Evolutionary conservation across 2,797 vertebrate species (phyloP), one percentile per base, ranked within the genome.

Genomic region (Coendou prehensilis): DNA sequence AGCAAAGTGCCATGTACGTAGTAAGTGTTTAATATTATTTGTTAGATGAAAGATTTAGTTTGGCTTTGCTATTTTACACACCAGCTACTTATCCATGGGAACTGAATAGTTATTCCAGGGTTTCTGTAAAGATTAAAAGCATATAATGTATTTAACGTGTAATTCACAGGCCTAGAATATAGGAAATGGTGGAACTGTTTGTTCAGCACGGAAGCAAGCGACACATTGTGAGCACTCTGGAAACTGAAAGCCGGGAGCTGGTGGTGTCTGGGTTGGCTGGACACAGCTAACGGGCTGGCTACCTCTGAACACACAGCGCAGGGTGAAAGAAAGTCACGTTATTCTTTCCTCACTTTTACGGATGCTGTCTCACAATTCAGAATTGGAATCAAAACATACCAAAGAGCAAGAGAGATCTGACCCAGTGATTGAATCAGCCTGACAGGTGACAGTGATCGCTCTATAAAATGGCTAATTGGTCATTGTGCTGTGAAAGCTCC

Each of bases 381-480:
- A 84, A 17, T 11, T 50, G 23, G 47, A 92, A 96, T 76, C 30
- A 82, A 84, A 84, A 76, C 11, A 69, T 28, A 37, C 6, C 76
- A 85, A 64, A 23, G 14, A 57, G 20, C 47, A 86, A 83, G 56
- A 89, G 54, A 91, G 3, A 28, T 56, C 71, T 85, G n/a, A 3
- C 20, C 52, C 69, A 88, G 67, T 75, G 84, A 73, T 86, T 95
- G 50, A 73, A 71, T 89, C 41, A 83, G 0, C 83, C 64, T 82
- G 71, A 93, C 50, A 91, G 87, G 64, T 45, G 45, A 90, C 20
- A 9, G 61, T n/a, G 78, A 86, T 61, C 59, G 10, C 47, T 91
- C 93, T 89, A 2, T 57, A 76, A 86, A 91, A 79, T 69, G 87
- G 33, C 67, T 78, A 95, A 89, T 47, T 45, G 54, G 54, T 87